Evolutionary conservation across 2,797 vertebrate species (phyloP).

Genomic region (Benthosema pterotum): DNA sequence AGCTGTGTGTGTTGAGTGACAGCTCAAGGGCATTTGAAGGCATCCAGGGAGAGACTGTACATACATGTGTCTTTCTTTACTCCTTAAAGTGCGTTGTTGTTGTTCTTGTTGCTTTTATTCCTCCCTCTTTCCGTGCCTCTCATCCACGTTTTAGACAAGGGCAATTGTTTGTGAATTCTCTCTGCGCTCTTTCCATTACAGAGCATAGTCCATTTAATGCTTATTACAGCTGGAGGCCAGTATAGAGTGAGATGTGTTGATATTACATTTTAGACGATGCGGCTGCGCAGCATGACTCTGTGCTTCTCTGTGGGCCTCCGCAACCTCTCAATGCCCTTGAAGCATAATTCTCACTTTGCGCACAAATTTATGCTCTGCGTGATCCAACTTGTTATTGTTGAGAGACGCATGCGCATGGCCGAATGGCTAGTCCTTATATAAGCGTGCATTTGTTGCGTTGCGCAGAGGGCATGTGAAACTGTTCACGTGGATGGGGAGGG

Average conservation of each 20-base stretch:
- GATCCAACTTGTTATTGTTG: not conserved
- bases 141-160: not conserved
- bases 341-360: not conserved
- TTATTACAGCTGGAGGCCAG: not conserved
- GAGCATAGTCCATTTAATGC: not conserved
- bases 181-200: not conserved
- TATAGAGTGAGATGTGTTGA: constrained; percentile 2
- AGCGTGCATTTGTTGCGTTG: constrained; percentile 10
- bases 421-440: constrained; percentile 1
- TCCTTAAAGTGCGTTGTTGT: not conserved
- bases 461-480: constrained; percentile 9
- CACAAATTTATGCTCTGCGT: constrained; percentile 2
- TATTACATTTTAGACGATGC: not conserved
- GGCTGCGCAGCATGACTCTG: constrained; percentile 14
- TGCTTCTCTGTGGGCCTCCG: constrained; percentile 1
- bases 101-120: not conserved
- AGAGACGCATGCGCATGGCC: not conserved
- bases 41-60: not conserved
- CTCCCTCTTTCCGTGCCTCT: not conserved
- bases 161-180: not conserved
- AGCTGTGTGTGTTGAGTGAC: constrained; percentile 11
- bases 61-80: not conserved
- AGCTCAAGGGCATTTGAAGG: constrained; percentile 25
- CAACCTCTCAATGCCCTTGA: not conserved
- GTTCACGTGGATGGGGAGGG: constrained; percentile 16